These are phyloP conservation scores for Sepioteuthis lessoniana DNA, from an alignment of 2,888 invertebrate species.

Conservation along the genomic window DNA sequence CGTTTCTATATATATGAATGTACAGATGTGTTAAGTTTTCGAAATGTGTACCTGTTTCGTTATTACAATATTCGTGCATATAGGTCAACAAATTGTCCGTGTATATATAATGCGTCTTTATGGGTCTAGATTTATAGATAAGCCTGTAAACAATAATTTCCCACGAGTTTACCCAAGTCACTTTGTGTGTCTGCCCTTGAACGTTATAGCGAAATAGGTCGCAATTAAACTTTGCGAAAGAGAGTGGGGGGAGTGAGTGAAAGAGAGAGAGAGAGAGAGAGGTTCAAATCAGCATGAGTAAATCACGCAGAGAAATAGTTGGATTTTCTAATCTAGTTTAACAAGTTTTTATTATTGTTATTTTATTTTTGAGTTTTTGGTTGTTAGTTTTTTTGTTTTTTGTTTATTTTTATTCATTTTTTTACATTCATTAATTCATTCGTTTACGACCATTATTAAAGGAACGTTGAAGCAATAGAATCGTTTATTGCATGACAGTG, in stretches of 20 bases:
- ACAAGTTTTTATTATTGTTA: background rate
- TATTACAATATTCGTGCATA: background rate
- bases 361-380: background rate
- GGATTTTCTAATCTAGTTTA: background rate
- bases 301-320: background rate
- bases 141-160: background rate
- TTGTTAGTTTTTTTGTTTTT: no score
- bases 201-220: background rate
- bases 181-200: background rate
- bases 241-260: background rate
- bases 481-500: no score
- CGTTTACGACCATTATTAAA: no score
- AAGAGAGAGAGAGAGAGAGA: background rate
- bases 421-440: no score
- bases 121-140: background rate
- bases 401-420: no score
- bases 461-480: no score
- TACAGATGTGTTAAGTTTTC: no score
- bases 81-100: background rate
- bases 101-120: background rate
- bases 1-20: no score
- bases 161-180: background rate
- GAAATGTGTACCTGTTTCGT: no score
- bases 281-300: background rate
- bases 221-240: background rate